Evolutionary conservation across 2,888 invertebrate genomes (phyloP).

Genomic region (Ochropleura plecta): DNA sequence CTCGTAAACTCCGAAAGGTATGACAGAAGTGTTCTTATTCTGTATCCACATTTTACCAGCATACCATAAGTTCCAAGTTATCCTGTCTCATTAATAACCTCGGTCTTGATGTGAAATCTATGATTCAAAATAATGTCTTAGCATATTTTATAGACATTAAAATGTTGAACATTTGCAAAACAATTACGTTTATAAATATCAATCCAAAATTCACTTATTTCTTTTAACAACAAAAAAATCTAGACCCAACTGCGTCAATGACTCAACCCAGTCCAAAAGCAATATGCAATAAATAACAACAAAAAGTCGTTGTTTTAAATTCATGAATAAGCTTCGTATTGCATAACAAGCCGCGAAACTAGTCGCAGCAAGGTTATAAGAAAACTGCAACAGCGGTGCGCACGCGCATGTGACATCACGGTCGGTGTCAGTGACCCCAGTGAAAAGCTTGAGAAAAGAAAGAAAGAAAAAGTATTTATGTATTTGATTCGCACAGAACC

Average conservation of each 20-base stretch:
- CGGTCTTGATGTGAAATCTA: too few relatives aligned
- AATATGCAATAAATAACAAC: slow-evolving; percentile 10
- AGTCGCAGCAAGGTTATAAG: slow-evolving; percentile 51
- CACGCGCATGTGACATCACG: slow-evolving; percentile 65
- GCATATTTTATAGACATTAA: too few relatives aligned
- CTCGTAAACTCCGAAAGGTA: too few relatives aligned
- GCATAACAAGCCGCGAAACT: slow-evolving; percentile 57
- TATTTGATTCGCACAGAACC: too few relatives aligned
- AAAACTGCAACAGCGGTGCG: slow-evolving; percentile 57
- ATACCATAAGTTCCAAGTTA: too few relatives aligned
- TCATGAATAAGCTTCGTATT: slow-evolving; percentile 53
- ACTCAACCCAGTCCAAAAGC: slow-evolving; percentile 6
- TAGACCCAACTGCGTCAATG: neutral
- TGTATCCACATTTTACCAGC: too few relatives aligned
- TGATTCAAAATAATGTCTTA: too few relatives aligned
- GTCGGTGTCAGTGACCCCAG: slow-evolving; percentile 63
- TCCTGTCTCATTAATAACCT: too few relatives aligned
- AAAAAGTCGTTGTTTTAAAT: slow-evolving; percentile 33
- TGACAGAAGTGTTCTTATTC: too few relatives aligned
- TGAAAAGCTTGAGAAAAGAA: slow-evolving; percentile 23
- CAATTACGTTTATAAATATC: neutral
- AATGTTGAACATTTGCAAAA: too few relatives aligned
- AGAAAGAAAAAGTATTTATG: too few relatives aligned
- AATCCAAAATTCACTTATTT: neutral
- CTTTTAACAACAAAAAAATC: neutral